These are phyloP conservation scores for Chlorodrepanis virens DNA, from an alignment of 2,113 vertebrate species.

Conservation along the genomic window DNA sequence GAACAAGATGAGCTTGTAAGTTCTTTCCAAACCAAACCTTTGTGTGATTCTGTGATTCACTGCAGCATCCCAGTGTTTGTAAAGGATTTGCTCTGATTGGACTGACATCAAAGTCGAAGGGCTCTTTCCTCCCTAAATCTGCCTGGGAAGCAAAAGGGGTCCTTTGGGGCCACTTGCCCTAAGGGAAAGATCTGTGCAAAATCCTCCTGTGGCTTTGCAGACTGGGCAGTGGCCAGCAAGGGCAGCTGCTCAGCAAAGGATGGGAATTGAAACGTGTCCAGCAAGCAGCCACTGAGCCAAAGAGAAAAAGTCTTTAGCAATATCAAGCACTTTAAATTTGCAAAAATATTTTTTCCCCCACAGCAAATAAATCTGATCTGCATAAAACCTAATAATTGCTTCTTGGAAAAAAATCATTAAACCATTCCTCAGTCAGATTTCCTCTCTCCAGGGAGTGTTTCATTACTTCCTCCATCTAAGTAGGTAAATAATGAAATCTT, in stretches of 20 bases:
- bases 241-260: slow-evolving; percentile 4
- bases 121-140: not conserved
- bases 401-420: not conserved
- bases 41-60: not conserved
- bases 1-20: not conserved
- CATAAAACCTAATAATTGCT: not conserved
- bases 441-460: not conserved
- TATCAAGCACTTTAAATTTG: slow-evolving; percentile 17
- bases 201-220: not conserved
- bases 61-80: not conserved
- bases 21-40: not conserved
- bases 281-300: not conserved
- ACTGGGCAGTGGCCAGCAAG: not conserved
- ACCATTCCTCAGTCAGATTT: not conserved
- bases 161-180: not conserved
- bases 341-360: not conserved
- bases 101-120: not conserved
- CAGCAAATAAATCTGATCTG: slow-evolving; percentile 23
- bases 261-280: not conserved
- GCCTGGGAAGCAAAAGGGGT: not conserved
- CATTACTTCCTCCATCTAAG: not conserved
- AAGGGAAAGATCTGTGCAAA: not conserved
- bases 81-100: not conserved
- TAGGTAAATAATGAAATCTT: not conserved
- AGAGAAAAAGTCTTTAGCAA: not conserved